A percentile compares a stretch with the other conserved stretches of the same genome.
phyloP scores from a whole-genome alignment of 1,140 invertebrate genomes.

The Formica exsecta region DNA sequence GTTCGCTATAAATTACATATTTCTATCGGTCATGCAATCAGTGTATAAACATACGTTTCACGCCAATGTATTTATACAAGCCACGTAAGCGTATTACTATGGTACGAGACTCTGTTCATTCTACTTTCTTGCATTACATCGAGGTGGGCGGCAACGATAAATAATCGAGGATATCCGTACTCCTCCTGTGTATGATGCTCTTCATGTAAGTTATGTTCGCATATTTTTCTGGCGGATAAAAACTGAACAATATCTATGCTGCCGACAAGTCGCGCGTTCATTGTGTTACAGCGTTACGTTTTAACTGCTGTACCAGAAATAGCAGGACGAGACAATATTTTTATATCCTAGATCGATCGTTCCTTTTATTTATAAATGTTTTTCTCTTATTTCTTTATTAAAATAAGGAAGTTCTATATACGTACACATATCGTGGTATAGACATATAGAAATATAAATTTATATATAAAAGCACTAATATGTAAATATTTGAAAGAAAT shows the following conservation, averaged over 20 bases:
- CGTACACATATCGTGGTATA: too few species aligned
- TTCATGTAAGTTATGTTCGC: conserved; percentile 48
- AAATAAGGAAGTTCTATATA: not conserved
- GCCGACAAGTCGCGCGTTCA: conserved; percentile 41
- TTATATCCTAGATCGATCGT: conserved; percentile 6
- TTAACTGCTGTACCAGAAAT: conserved; percentile 13
- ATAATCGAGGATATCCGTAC: conserved; percentile 50
- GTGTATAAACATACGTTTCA: not conserved
- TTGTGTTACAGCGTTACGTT: conserved; percentile 29
- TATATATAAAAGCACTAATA: not conserved
- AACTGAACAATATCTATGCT: conserved; percentile 56
- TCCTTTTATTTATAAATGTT: not conserved
- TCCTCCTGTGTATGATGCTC: conserved; percentile 42
- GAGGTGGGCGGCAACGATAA: conserved; percentile 36
- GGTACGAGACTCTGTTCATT: conserved; percentile 23
- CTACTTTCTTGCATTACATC: conserved; percentile 47
- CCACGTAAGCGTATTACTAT: not conserved
- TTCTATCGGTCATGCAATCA: conserved; percentile 3
- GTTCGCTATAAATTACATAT: not conserved
- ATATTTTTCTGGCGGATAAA: conserved; percentile 54
- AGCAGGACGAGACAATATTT: conserved; percentile 9
- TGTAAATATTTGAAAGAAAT: not conserved
- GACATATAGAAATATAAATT: too few species aligned
- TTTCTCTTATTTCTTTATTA: not conserved
- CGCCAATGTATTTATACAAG: conserved; percentile 34